Percentiles rank a stretch among this genome's conserved stretches.
phyloP scores from a whole-genome alignment of 2,113 vertebrate species.

The Protobothrops mucrosquamatus region DNA sequence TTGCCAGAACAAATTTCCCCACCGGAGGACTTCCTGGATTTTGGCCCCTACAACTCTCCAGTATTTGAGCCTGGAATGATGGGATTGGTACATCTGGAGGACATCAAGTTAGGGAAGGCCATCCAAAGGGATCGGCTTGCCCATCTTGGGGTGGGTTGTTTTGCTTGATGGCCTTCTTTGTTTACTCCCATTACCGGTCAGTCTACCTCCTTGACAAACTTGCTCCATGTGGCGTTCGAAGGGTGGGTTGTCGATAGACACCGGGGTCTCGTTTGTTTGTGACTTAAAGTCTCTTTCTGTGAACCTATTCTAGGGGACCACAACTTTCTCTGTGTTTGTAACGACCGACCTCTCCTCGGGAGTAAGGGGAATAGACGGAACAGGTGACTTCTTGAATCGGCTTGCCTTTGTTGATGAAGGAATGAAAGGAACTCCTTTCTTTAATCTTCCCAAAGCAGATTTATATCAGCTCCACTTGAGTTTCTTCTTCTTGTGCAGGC shows the following conservation, averaged over 20 bases:
- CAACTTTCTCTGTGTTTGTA: too few species aligned
- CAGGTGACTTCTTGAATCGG: too few species aligned
- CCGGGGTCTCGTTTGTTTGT: too few species aligned
- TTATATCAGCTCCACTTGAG: background rate
- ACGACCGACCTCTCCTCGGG: too few species aligned
- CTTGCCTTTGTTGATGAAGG: background rate
- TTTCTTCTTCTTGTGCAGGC: background rate
- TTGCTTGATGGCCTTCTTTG: background rate
- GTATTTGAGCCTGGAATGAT: background rate
- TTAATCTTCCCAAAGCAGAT: background rate
- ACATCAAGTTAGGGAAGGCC: background rate
- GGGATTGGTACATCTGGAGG: background rate
- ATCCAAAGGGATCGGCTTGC: background rate
- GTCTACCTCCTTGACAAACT: too few species aligned
- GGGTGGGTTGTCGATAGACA: too few species aligned
- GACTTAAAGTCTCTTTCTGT: too few species aligned
- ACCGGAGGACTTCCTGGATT: background rate
- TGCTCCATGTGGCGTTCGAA: too few species aligned
- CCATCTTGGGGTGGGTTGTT: background rate
- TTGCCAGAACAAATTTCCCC: background rate
- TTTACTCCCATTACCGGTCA: constrained; percentile 5
- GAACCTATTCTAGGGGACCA: too few species aligned
- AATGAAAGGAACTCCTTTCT: background rate
- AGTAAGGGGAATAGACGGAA: too few species aligned
- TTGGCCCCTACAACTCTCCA: background rate